Percentiles rank a stretch among this genome's conserved stretches.
Evolutionary conservation across 2,888 invertebrate genomes (phyloP).

Genomic region (Aradus depressus): DNA sequence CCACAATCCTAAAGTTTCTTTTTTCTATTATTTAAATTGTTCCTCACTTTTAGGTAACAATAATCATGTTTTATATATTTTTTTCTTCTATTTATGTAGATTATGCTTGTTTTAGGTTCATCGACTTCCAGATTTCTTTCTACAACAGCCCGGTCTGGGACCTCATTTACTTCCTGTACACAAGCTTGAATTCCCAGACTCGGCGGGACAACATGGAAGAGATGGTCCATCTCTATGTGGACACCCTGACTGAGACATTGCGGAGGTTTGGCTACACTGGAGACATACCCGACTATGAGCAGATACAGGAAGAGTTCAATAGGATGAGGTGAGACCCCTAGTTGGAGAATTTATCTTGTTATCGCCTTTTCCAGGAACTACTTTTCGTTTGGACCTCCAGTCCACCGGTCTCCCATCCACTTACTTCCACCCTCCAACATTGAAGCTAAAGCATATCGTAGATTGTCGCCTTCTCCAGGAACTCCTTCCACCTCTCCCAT

Average conservation of each 20-base stretch:
- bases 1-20: too few relatives aligned
- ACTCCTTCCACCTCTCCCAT: too few relatives aligned
- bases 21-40: too few relatives aligned
- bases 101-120: slow-evolving; percentile 1
- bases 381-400: too few relatives aligned
- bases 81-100: background rate
- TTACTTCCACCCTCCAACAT: too few relatives aligned
- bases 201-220: background rate
- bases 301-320: background rate
- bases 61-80: background rate
- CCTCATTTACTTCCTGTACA: background rate
- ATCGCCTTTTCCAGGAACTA: too few relatives aligned
- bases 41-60: too few relatives aligned
- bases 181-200: background rate
- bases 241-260: slow-evolving; percentile 1
- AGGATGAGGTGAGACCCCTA: slow-evolving; percentile 8
- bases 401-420: too few relatives aligned
- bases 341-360: too few relatives aligned
- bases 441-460: too few relatives aligned
- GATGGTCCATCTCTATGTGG: background rate
- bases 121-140: slow-evolving; percentile 5
- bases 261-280: background rate
- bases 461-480: too few relatives aligned
- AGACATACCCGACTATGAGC: background rate
- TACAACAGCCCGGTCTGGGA: slow-evolving; percentile 5